These are phyloP conservation scores for Phyto melanocephala DNA, from an alignment of 2,888 invertebrate genomes.

Conservation along the genomic window DNA sequence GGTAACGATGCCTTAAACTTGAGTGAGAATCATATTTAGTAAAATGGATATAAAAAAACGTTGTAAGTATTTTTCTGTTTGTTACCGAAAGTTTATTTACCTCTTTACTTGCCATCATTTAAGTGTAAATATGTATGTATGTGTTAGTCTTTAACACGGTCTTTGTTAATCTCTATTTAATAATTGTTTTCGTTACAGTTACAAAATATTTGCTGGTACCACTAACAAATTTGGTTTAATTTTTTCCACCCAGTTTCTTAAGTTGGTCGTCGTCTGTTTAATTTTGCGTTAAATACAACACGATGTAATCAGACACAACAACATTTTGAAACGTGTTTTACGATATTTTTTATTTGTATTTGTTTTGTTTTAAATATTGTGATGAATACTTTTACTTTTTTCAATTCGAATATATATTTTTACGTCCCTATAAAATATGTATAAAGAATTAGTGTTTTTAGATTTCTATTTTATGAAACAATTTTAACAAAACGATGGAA, in stretches of 20 bases:
- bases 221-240: neutral
- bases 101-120: neutral
- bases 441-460: too few species aligned
- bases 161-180: neutral
- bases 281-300: neutral
- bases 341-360: too few species aligned
- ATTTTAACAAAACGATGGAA: too few species aligned
- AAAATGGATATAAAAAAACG: too few species aligned
- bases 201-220: neutral
- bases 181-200: neutral
- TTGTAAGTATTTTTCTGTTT: too few species aligned
- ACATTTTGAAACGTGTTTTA: too few species aligned
- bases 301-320: too few species aligned
- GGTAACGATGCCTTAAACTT: too few species aligned
- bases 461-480: too few species aligned
- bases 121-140: too few species aligned
- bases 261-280: neutral
- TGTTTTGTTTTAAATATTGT: neutral
- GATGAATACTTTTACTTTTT: neutral
- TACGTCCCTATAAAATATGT: too few species aligned
- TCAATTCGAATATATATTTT: neutral
- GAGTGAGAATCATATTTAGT: too few species aligned
- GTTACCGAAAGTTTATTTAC: slow-evolving; percentile 26
- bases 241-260: neutral
- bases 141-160: neutral